These are phyloP conservation scores for Limnephilus marmoratus DNA, from an alignment of 2,888 invertebrate genomes.

Conservation along the genomic window DNA sequence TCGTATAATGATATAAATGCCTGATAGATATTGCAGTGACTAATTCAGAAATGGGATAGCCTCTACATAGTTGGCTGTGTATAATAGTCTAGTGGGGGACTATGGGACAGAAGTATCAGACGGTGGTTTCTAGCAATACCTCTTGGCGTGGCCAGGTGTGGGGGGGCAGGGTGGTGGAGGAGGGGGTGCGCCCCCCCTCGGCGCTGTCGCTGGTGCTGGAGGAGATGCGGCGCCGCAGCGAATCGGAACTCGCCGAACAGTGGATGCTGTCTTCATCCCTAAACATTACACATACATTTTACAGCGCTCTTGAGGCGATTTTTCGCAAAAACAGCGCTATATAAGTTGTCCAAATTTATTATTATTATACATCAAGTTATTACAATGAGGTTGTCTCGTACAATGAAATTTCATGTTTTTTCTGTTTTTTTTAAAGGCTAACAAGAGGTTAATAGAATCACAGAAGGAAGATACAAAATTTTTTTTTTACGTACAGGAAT, in stretches of 20 bases:
- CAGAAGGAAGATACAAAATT: too few relatives aligned
- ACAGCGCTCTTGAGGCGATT: too few relatives aligned
- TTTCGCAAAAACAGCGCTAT: too few relatives aligned
- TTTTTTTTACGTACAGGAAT: too few relatives aligned
- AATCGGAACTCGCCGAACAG: slow-evolving; percentile 59
- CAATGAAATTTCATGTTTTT: too few relatives aligned
- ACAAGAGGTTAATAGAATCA: too few relatives aligned
- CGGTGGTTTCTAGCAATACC: slow-evolving; percentile 67
- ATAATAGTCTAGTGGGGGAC: background rate
- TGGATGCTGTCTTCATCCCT: slow-evolving; percentile 64
- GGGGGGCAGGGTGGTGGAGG: slow-evolving; percentile 54
- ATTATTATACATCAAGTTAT: too few relatives aligned
- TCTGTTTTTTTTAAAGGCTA: too few relatives aligned
- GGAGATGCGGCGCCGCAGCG: slow-evolving; percentile 57
- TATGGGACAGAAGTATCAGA: slow-evolving; percentile 50
- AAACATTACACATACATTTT: slow-evolving; percentile 45
- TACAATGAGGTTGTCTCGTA: background rate
- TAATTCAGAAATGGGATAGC: background rate
- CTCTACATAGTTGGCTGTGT: background rate
- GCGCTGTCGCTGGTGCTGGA: slow-evolving; percentile 61
- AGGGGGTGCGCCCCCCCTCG: slow-evolving; percentile 54
- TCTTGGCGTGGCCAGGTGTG: slow-evolving; percentile 66
- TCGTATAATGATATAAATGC: too few relatives aligned
- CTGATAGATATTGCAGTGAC: too few relatives aligned
- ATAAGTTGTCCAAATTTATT: too few relatives aligned